Base-by-base conservation (phyloP, 2,888 invertebrate species). In the Andrena chrysosceles region DNA sequence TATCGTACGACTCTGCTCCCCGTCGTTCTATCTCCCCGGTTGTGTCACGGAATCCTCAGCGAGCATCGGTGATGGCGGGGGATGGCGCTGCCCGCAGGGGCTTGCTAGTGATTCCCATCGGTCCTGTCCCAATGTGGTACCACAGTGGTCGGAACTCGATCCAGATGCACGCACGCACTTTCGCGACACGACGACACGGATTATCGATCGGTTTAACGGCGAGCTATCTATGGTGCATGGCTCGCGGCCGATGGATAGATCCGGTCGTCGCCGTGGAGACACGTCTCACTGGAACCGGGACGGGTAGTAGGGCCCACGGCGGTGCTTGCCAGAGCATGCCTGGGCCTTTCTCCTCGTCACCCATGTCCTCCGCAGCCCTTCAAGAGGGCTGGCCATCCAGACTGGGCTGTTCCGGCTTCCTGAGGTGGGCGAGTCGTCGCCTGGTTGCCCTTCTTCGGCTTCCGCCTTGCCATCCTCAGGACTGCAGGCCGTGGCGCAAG, bases 381-480 rank as follows among this genome's bases (percentile, higher is more conserved):
- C 78, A 88, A 62, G 85, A 87, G 64, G 86, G 87, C 80, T 87
- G 86, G 70, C 86, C 84, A 59, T 84, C 84, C 84, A 84, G 82
- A 77, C 78, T 83, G 67, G 82, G 85, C 84, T 69, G 83, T 71
- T 83, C 79, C 74, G 86, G 75, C 87, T 86, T 90, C 80, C 86
- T 87, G 78, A 87, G 87, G 87, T 90, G 89, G 85, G 77, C 82
- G 87, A 91, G 88, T 90, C 91, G 91, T 89, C 90, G 90, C 75
- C 89, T 89, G 71, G 86, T 89, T 84, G 87, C 86, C 86, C 90
- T 90, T 83, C 90, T 90, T 88, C 90, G 88, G 89, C 89, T 86
- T 90, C 84, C 92, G 89, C 91, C 91, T 76, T 85, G 90, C 88
- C 90, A 88, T 85, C 91, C 91, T 94, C 93, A 94, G 85, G 92